Evolutionary conservation across 2,797 vertebrate genomes (phyloP).

Genomic region (Esox lucius): DNA sequence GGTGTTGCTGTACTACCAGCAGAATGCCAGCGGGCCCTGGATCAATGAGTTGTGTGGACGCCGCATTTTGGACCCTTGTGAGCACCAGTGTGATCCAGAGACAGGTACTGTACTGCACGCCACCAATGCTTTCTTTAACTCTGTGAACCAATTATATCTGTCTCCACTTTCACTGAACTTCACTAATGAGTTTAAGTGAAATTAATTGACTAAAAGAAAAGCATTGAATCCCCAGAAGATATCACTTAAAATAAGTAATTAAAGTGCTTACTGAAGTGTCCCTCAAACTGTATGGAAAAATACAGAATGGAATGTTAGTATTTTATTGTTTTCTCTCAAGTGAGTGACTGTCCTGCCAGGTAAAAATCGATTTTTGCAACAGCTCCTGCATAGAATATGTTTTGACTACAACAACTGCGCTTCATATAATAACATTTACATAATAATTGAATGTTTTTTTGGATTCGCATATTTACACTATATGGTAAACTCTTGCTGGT

Average conservation of each 20-base stretch:
- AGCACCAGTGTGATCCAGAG: constrained; percentile 95
- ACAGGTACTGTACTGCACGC: constrained; percentile 79
- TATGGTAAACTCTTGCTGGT: too few species aligned
- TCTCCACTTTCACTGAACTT: not conserved
- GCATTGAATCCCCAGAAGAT: not conserved
- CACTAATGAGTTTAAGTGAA: not conserved
- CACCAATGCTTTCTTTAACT: not conserved
- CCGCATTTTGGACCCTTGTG: constrained; percentile 93
- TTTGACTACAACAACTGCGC: too few species aligned
- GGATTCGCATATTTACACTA: too few species aligned
- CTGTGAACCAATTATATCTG: not conserved
- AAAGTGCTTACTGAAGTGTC: not conserved
- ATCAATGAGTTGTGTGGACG: constrained; percentile 91
- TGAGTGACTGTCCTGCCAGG: not conserved
- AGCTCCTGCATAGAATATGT: too few species aligned
- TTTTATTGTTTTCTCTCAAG: not conserved
- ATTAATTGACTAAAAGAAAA: not conserved
- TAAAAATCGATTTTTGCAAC: not conserved
- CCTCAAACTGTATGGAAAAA: not conserved
- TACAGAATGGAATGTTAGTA: not conserved
- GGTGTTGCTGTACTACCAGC: constrained; percentile 93
- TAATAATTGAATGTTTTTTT: too few species aligned
- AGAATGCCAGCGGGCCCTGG: constrained; percentile 98
- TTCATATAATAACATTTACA: too few species aligned
- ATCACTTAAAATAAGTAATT: not conserved